Base-by-base conservation (phyloP, 2,113 vertebrate genomes). In the Nerophis ophidion region DNA sequence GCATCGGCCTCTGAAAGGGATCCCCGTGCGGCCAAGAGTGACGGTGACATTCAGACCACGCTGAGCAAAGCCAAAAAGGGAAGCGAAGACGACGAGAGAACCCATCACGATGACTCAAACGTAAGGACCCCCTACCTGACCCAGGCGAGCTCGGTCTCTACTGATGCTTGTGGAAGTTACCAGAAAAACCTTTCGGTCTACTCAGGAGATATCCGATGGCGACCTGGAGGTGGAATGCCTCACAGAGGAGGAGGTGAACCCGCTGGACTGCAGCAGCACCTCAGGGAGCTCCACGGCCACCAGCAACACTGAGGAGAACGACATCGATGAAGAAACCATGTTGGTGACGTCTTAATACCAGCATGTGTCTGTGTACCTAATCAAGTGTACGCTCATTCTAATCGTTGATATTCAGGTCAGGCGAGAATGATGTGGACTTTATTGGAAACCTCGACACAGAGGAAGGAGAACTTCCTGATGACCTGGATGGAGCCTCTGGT, bases 261-360 rank as follows among this genome's bases (percentile, higher is more conserved):
- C 93, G 13, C 90, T 98, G 6, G 96, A 98, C 4, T 94, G 95
- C 17, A 98, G 95, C 89, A 96, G 95, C 84, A 97, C 95, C 15
- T 99, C 97, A 0, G 96, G 94, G 8, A 99, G 97, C 79, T 98
- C 97, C 3, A 97, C 95, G 1, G 97, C 95, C 53, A 99, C 96
- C 64, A 99, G 96, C 82, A 98, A 98, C 87, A 99, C 97, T 0
- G 97, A 99, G 70, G 97, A 99, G 83, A 99, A 99, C 49, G 97
- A 99, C 74, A 98, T 99, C 0, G 97, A 99, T 38, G 96, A 98
- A 73, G 97, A 99, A 81, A 99, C 96, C 3, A 99, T 99, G 97
- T 98, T 76, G 93, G 94, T 81, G 35, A 4, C 42, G 10, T 5
- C 4, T 40, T 8, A 40, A 40, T 40, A 9, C 4, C 38, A 40